Evolutionary conservation across 2,113 vertebrate species (phyloP).

Genomic region (Heteronetta atricapilla): DNA sequence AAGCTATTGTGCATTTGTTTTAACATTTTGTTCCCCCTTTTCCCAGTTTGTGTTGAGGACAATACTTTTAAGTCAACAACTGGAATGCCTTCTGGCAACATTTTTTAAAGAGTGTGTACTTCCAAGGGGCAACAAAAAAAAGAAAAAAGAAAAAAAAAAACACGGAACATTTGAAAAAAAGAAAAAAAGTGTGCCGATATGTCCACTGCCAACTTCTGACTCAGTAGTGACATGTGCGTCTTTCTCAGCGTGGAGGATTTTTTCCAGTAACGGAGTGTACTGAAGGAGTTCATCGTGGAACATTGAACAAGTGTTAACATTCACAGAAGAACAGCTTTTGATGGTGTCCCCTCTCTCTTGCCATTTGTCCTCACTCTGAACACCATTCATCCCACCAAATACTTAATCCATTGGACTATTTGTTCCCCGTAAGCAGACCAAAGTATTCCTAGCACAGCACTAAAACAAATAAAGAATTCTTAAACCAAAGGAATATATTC

Average conservation of each 20-base stretch:
- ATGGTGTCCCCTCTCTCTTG: neutral
- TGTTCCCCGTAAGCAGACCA: neutral
- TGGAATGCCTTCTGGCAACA: neutral
- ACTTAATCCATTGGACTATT: neutral
- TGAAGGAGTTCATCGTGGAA: neutral
- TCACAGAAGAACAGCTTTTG: neutral
- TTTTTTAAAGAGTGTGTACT: neutral
- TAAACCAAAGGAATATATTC: neutral
- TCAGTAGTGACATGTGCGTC: neutral
- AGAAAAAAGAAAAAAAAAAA: no score
- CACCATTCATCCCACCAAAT: neutral
- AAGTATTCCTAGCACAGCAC: neutral
- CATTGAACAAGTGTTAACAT: neutral
- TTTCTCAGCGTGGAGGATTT: neutral
- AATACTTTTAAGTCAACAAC: neutral
- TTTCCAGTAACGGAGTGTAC: neutral
- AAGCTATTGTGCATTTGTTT: neutral
- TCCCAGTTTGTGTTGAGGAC: neutral
- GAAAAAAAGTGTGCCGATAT: neutral
- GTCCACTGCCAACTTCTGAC: neutral
- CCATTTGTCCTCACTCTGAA: neutral
- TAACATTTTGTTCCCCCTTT: neutral
- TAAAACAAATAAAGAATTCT: neutral
- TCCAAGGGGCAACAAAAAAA: neutral
- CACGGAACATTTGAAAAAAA: neutral